These are phyloP conservation scores for Eupelmus urozonus DNA, from an alignment of 2,888 invertebrate genomes.

Conservation along the genomic window DNA sequence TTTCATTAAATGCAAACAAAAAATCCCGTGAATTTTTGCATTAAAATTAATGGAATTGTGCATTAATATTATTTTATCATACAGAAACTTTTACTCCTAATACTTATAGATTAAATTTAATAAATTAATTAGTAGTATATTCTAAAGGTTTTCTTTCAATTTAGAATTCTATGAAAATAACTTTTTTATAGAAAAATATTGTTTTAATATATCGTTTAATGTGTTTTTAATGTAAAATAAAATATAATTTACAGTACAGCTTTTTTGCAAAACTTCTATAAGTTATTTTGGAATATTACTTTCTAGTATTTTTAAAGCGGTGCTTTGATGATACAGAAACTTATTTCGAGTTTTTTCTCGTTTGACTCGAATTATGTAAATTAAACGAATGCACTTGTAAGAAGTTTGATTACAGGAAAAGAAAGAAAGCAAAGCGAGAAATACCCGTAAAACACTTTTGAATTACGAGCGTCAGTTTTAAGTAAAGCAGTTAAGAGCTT, in stretches of 20 bases:
- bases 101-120: too few relatives aligned
- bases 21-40: too few relatives aligned
- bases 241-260: neutral
- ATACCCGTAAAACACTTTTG: constrained; percentile 10
- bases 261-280: constrained; percentile 30
- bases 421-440: constrained; percentile 5
- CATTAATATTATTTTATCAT: too few relatives aligned
- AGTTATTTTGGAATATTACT: constrained; percentile 19
- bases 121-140: too few relatives aligned
- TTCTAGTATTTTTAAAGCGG: constrained; percentile 33
- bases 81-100: too few relatives aligned
- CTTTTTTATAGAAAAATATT: too few relatives aligned
- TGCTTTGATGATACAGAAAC: constrained; percentile 32
- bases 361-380: constrained; percentile 46
- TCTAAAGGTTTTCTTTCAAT: too few relatives aligned
- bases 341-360: constrained; percentile 41
- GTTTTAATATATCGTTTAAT: too few relatives aligned
- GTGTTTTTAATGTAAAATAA: neutral
- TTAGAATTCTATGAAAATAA: too few relatives aligned
- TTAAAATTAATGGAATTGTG: too few relatives aligned
- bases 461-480: constrained; percentile 12
- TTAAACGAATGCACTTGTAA: constrained; percentile 49
- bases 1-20: too few relatives aligned
- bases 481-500: constrained; percentile 16
- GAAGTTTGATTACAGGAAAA: constrained; percentile 46